phyloP scores from a whole-genome alignment of 35 echinoderm and acorn worm genomes.

The Strongylocentrotus purpuratus region DNA sequence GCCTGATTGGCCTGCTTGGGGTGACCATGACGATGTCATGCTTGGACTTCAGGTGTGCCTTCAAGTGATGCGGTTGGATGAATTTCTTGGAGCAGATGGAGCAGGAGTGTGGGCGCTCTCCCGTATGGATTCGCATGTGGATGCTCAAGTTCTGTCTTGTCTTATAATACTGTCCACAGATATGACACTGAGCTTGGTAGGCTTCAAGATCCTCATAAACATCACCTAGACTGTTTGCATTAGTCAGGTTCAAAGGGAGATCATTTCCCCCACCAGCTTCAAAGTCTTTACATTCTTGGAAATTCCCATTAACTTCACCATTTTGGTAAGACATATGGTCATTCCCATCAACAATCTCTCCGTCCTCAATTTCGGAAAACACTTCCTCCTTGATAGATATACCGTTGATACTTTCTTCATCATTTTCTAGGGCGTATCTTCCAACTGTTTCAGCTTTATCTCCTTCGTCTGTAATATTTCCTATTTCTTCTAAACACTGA shows the following conservation, averaged over 20 bases:
- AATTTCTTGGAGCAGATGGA: conserved; percentile 31
- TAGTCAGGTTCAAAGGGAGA: not conserved
- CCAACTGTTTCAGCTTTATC: not conserved
- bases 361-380: not conserved
- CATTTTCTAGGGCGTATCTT: not conserved
- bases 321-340: not conserved
- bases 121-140: conserved; percentile 49
- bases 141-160: conserved; percentile 20
- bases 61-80: conserved; percentile 30
- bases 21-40: conserved; percentile 24
- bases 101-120: conserved; percentile 11
- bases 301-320: not conserved
- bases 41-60: conserved; percentile 28
- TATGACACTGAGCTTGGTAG: not conserved
- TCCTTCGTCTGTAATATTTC: not conserved
- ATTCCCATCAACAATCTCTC: not conserved
- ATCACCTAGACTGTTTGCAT: not conserved
- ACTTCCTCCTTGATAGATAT: not conserved
- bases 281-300: not conserved
- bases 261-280: not conserved
- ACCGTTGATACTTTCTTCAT: not conserved
- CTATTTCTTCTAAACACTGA: not conserved
- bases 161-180: conserved; percentile 41
- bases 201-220: not conserved
- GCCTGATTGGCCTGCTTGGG: not conserved